Evolutionary conservation across 2,113 vertebrate genomes (phyloP).

Genomic region (Corydoras maculifer): DNA sequence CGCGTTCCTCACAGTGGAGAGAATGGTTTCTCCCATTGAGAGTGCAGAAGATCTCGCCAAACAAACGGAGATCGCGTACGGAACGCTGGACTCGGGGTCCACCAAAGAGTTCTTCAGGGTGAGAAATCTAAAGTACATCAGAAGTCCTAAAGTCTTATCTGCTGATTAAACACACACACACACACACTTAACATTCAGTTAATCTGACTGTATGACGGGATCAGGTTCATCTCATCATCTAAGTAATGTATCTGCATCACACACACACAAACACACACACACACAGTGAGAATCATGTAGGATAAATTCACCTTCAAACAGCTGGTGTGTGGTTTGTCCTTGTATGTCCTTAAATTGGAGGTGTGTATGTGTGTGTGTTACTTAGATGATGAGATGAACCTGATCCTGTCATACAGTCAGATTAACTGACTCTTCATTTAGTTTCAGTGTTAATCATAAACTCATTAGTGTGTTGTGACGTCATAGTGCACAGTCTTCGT

Average conservation of each 20-base stretch:
- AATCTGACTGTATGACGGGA: not conserved
- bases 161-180: not conserved
- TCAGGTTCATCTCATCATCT: too few species aligned
- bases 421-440: too few species aligned
- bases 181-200: not conserved
- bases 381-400: too few species aligned
- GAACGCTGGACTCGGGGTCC: slow-evolving; percentile 92
- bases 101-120: slow-evolving; percentile 96
- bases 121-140: slow-evolving; percentile 49
- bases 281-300: not conserved
- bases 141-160: too few species aligned
- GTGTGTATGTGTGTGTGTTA: not conserved
- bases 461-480: too few species aligned
- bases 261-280: slow-evolving; percentile 41
- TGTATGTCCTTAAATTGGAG: not conserved
- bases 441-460: too few species aligned
- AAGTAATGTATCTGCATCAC: not conserved
- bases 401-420: not conserved
- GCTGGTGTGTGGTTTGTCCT: slow-evolving; percentile 20
- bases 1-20: slow-evolving; percentile 95
- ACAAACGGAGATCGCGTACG: slow-evolving; percentile 95
- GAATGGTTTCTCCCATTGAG: slow-evolving; percentile 97
- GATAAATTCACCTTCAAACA: slow-evolving; percentile 4
- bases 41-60: slow-evolving; percentile 94
- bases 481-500: too few species aligned